Conservation (phyloP, 2,113 vertebrate species). For the Lepidothrix coronata region DNA sequence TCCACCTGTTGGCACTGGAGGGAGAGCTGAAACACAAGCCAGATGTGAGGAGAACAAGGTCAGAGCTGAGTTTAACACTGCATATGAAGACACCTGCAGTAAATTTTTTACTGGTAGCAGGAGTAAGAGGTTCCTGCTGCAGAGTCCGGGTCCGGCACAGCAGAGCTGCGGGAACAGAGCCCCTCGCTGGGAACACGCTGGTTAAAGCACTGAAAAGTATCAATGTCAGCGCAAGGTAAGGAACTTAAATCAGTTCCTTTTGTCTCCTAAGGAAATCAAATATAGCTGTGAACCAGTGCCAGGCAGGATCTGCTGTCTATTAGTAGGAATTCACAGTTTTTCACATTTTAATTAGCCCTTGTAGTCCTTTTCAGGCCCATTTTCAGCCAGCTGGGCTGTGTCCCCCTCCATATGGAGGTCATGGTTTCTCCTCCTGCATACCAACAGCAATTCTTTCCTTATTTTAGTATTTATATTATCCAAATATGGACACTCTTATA, state of each 20-base stretch:
- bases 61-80: background rate
- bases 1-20: slow-evolving; percentile 6
- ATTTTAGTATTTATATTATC: background rate
- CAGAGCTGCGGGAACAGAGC: background rate
- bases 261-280: slow-evolving; percentile 19
- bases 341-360: slow-evolving; percentile 54
- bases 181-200: background rate
- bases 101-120: background rate
- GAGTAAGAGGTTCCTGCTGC: slow-evolving; percentile 8
- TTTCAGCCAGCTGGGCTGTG: slow-evolving; percentile 19
- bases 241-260: slow-evolving; percentile 47
- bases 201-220: background rate
- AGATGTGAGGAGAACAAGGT: slow-evolving; percentile 36
- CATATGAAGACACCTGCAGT: slow-evolving; percentile 16
- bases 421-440: background rate
- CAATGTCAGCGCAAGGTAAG: slow-evolving; percentile 32
- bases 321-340: slow-evolving; percentile 40
- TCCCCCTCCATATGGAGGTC: slow-evolving; percentile 32
- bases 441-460: background rate
- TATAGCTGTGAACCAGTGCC: slow-evolving; percentile 34
- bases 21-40: background rate
- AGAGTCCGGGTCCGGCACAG: background rate
- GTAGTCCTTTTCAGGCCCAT: background rate
- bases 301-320: slow-evolving; percentile 50
- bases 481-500: background rate